These are phyloP conservation scores for Congeria kusceri DNA, from an alignment of 2,888 invertebrate species.

Conservation along the genomic window DNA sequence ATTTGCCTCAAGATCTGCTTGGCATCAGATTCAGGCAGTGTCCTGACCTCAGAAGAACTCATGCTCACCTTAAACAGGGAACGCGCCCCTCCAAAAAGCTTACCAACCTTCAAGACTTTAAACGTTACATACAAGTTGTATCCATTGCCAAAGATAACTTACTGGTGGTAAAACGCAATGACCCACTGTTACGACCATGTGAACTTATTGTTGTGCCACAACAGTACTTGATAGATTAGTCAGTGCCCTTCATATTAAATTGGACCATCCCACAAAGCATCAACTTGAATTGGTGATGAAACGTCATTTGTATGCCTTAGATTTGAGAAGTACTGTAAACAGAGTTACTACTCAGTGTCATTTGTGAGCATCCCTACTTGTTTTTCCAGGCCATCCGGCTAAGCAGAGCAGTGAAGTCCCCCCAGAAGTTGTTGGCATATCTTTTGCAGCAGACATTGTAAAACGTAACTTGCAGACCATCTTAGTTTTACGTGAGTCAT, in stretches of 20 bases:
- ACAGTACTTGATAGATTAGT: conserved; percentile 12
- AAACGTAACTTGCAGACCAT: conserved; percentile 53
- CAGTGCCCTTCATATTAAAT: conserved; percentile 22
- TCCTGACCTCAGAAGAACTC: conserved; percentile 61
- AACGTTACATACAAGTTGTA: conserved; percentile 46
- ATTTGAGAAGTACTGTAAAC: conserved; percentile 56
- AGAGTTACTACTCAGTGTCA: conserved; percentile 13
- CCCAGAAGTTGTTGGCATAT: conserved; percentile 33
- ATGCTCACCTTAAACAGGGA: conserved; percentile 65
- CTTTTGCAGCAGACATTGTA: conserved; percentile 61
- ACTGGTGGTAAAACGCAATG: conserved; percentile 6
- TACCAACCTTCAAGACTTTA: conserved; percentile 40
- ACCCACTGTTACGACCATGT: conserved; percentile 9
- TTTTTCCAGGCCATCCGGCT: neutral
- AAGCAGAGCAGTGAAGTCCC: conserved; percentile 53
- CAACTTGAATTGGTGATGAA: conserved; percentile 49
- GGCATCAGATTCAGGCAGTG: conserved; percentile 61
- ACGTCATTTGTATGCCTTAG: conserved; percentile 63
- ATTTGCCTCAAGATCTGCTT: conserved; percentile 61
- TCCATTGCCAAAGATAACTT: conserved; percentile 9
- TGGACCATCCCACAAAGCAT: conserved; percentile 51
- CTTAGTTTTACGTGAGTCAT: conserved; percentile 56
- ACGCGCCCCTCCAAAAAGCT: conserved; percentile 67
- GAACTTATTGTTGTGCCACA: conserved; percentile 21
- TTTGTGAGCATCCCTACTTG: conserved; percentile 25